A percentile compares a stretch with the other conserved stretches of the same genome.
phyloP scores from a whole-genome alignment of 2,888 invertebrate species.

The Cataglyphis altisquamis region DNA sequence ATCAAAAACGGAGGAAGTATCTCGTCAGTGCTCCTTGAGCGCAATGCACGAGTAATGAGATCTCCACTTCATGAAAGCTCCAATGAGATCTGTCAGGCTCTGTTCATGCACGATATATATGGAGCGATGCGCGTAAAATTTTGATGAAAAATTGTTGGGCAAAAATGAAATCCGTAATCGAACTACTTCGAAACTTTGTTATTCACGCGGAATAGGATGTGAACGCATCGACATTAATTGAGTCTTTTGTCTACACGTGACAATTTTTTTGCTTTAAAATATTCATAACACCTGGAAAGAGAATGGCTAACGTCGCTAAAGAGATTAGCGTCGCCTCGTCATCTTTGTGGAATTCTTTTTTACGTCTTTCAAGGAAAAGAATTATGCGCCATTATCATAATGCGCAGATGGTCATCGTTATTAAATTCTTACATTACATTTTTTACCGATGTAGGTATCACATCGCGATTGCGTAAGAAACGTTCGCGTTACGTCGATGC shows the following conservation, averaged over 20 bases:
- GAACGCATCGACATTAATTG: background rate
- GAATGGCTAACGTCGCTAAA: background rate
- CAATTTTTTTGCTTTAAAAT: background rate
- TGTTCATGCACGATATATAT: background rate
- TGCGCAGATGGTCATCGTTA: background rate
- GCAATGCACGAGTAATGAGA: slow-evolving; percentile 13
- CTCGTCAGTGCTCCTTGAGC: slow-evolving; percentile 44
- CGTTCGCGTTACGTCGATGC: background rate
- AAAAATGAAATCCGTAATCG: background rate
- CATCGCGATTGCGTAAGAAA: background rate
- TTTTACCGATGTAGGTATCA: background rate
- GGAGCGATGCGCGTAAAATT: background rate
- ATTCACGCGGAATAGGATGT: background rate
- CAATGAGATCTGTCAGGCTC: background rate
- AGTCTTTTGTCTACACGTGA: slow-evolving; percentile 12
- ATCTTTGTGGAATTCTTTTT: slow-evolving; percentile 6
- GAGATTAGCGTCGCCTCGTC: slow-evolving; percentile 14
- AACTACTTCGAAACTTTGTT: background rate
- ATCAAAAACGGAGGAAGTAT: slow-evolving; percentile 43
- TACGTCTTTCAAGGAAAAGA: background rate
- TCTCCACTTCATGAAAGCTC: slow-evolving; percentile 5
- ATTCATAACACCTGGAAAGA: background rate
- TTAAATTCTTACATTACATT: background rate
- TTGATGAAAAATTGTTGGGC: background rate
- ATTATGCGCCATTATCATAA: slow-evolving; percentile 23